Conservation (phyloP, 1,140 invertebrate species). For the Drosophila bipectinata region DNA sequence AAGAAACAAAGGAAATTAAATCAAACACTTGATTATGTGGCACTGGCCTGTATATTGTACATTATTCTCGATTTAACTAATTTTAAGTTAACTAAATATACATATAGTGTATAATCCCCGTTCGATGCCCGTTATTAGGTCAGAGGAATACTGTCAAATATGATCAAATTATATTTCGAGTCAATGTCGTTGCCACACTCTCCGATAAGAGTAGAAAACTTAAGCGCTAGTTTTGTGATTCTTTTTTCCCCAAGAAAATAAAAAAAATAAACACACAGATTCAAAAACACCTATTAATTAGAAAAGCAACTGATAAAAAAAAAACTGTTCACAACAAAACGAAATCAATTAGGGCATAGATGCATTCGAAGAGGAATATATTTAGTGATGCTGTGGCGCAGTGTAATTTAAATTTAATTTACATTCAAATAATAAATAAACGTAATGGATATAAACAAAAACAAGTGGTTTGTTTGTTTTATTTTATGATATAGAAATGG, state of each 20-base stretch:
- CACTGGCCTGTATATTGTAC: constrained; percentile 53
- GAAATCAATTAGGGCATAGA: constrained; percentile 72
- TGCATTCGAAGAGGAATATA: constrained; percentile 32
- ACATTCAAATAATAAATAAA: constrained; percentile 61
- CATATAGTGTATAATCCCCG: constrained; percentile 27
- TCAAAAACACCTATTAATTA: constrained; percentile 7
- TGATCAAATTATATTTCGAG: constrained; percentile 46
- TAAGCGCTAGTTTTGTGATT: constrained; percentile 63
- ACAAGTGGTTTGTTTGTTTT: neutral
- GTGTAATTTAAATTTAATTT: constrained; percentile 72
- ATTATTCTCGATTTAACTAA: constrained; percentile 74
- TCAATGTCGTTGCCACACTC: constrained; percentile 48
- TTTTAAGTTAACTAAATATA: constrained; percentile 64
- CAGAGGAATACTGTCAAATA: constrained; percentile 12
- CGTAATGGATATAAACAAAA: constrained; percentile 52
- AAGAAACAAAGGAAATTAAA: constrained; percentile 27
- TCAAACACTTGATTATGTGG: constrained; percentile 40
- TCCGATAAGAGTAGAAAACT: constrained; percentile 49
- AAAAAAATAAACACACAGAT: constrained; percentile 6
- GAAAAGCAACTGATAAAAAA: constrained; percentile 62
- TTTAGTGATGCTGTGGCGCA: constrained; percentile 50
- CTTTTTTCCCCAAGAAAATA: constrained; percentile 29
- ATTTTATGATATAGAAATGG: too few relatives aligned
- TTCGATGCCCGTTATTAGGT: constrained; percentile 13
- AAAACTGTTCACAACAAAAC: constrained; percentile 62